Base-by-base conservation (phyloP, 2,888 invertebrate genomes). In the Zele albiditarsus region DNA sequence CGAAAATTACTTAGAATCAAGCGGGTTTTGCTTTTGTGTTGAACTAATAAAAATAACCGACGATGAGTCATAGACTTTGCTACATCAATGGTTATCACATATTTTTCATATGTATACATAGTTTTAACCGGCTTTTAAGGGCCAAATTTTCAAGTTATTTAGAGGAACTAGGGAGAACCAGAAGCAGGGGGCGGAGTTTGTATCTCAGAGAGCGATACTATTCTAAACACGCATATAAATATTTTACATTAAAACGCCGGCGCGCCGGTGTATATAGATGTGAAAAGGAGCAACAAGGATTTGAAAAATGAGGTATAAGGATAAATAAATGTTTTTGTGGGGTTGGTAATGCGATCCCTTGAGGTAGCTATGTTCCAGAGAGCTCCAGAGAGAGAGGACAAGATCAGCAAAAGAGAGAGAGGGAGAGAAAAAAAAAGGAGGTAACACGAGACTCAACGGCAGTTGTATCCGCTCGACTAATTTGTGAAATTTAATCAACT, bases 401-500 rank as follows among this genome's bases (percentile, higher is more conserved):
- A 42, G 23, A 49, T 31, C n/a, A 53, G 23, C 6, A 2, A 20
- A 20, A 53, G 8, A 53, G 5, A 20, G 8, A 20, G 20, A 20
- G 20, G 12, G 4, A 49, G 31, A 57, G 33, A 16, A 57, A 53
- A 27, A 12, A n/a, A 28, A 27, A n/a, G 25, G 23, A 38, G 76
- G 81, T 82, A 82, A 83, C 78, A 80, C 79, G 82, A 83, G 80
- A 82, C 82, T 75, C 79, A 79, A 77, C 76, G 69, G 79, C 80
- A 79, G 84, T 82, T 83, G 84, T 81, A 81, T 77, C 71, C 81
- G 81, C 82, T 83, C 82, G 83, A 84, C 83, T 85, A 83, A 84
- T 85, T 85, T 84, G 80, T 85, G 85, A 85, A 85, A 85, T 85
- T 85, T 81, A 85, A 85, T 85, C 85, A 83, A 85, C 83, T 84